These are phyloP conservation scores for Plodia interpunctella DNA, from an alignment of 1,140 invertebrate species.

Conservation along the genomic window DNA sequence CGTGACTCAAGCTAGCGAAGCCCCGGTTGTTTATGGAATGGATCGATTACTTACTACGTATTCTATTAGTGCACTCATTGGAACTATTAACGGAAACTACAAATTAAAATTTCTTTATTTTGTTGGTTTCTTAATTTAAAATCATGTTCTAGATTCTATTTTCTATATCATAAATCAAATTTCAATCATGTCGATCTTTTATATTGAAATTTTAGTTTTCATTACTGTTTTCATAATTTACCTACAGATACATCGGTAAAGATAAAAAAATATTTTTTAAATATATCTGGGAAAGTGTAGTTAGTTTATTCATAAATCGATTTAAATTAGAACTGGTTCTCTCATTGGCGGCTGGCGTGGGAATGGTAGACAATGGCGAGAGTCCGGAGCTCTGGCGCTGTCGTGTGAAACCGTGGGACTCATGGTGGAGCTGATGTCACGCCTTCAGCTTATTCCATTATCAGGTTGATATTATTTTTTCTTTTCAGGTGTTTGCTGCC, in stretches of 20 bases:
- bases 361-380: slow-evolving; percentile 58
- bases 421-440: slow-evolving; percentile 30
- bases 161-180: too few relatives aligned
- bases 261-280: background rate
- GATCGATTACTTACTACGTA: slow-evolving; percentile 32
- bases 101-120: slow-evolving; percentile 3
- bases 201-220: too few relatives aligned
- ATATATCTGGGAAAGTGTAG: background rate
- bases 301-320: slow-evolving; percentile 40
- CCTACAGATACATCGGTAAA: too few relatives aligned
- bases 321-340: slow-evolving; percentile 38
- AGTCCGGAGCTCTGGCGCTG: slow-evolving; percentile 37
- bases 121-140: background rate
- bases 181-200: too few relatives aligned
- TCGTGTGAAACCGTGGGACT: slow-evolving; percentile 57
- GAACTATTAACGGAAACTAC: slow-evolving; percentile 14
- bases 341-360: slow-evolving; percentile 45
- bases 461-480: background rate
- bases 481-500: background rate
- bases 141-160: background rate
- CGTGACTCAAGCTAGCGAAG: slow-evolving; percentile 21
- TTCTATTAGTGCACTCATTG: slow-evolving; percentile 9
- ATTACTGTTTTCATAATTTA: too few relatives aligned
- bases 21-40: slow-evolving; percentile 31
- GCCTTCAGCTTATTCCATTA: background rate